Evolutionary conservation across 2,797 vertebrate species (phyloP), one percentile per base, ranked within the genome.

Genomic region (Channallabes apus): DNA sequence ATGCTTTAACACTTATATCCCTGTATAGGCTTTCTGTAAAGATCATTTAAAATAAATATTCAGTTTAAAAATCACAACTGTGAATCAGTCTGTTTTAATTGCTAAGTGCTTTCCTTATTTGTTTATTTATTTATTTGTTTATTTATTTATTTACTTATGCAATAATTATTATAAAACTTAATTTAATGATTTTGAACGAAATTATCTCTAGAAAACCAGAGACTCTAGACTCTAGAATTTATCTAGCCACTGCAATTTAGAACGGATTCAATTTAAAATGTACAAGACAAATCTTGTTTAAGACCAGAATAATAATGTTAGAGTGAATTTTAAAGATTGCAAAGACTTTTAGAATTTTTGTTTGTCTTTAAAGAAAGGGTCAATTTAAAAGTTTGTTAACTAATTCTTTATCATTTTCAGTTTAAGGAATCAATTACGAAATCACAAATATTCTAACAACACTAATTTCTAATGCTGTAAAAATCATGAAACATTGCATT

Each of bases 391-490:
- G 9, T 38, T 4, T 64, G 15, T 18, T 12, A 64, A 65, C 6
- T 41, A 78, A 17, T 24, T 64, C 22, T 38, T 17, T 17, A 12
- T 46, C 15, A 1, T 76, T 76, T 76, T 29, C 7, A 29, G 56
- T 29, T 8, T 8, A 54, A 29, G 18, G 15, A 75, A 54, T 78
- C 27, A 78, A 12, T 3, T 11, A 32, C 27, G 59, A 59, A 14
- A 38, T 12, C 4, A 38, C 5, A 62, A 1, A 9, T 27, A 46
- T 4, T 9, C 17, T 62, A n/a, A 59, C 18, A 41, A 51, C 15
- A 29, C 24, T 3, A 6, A 65, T 65, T 90, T 92, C 86, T 89
- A 92, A 91, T 92, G 92, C 93, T 90, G 27, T 64, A 75, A 81
- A 65, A 29, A 3, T 46, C 0, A 2, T 76, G 59, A 41, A 29